Evolutionary conservation across 2,113 vertebrate species (phyloP), one percentile per base, ranked within the genome.

Genomic region (Gambusia affinis): DNA sequence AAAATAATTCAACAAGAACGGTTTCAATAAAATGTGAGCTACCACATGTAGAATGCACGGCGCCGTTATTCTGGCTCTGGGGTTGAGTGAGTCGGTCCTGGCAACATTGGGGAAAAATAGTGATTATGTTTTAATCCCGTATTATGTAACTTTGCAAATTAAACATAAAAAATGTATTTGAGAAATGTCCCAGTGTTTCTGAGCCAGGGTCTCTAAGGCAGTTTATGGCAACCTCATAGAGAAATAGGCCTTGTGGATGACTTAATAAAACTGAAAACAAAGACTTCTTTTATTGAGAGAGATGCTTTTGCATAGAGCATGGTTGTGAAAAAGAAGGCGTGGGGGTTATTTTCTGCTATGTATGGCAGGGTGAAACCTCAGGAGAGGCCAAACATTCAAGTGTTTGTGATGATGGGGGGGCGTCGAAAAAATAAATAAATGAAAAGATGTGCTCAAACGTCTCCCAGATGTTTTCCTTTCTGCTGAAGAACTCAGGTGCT

Each of bases 191-290:
- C 74, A 78, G 57, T 78, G 29, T 75, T 80, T 78, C 69, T 67
- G 67, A 76, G 72, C 64, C 71, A 75, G 33, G 39, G 67, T 78
- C 27, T 79, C 76, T 67, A 63, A 61, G 44, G 22, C 30, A 69
- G 60, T 79, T 77, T 69, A 60, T 76, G 67, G 57, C 37, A 67
- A 85, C 42, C 65, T 81, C 72, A 78, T 51, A 66, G 68, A 66
- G 17, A 19, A 42, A 30, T 27, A 74, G 76, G 74, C 31, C 62
- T 76, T 65, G 65, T 76, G 79, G 75, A 73, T 78, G 75, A 76
- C 65, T 82, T 78, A 73, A 54, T 78, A 51, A 83, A 80, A 80
- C 78, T 69, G 72, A 76, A 88, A 82, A 88, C 88, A 91, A 91
- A 89, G 84, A 67, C 72, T 77, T 74, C 66, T 83, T 83, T 87